Conservation (phyloP, 2,888 invertebrate species). For the Synergus laeviventris region DNA sequence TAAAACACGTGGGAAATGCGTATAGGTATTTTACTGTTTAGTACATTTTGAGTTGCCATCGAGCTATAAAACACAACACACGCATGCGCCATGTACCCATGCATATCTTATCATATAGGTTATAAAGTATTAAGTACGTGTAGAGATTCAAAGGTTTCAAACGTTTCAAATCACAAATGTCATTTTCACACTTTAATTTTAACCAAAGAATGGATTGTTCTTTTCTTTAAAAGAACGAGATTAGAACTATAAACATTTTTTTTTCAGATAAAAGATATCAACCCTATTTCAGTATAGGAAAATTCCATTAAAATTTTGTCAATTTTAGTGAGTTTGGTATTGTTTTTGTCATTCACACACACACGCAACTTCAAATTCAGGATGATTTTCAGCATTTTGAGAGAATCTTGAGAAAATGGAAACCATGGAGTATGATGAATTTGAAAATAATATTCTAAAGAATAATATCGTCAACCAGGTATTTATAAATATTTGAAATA, state of each 20-base stretch:
- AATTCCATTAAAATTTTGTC: no score
- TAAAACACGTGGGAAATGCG: not conserved
- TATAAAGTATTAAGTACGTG: no score
- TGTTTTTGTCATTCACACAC: no score
- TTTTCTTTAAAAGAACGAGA: not conserved
- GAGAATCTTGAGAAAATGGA: conserved; percentile 8
- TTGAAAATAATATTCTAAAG: not conserved
- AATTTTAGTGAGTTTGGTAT: not conserved
- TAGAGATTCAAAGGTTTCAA: no score
- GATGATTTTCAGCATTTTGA: not conserved
- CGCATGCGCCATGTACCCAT: not conserved
- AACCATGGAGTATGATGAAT: not conserved
- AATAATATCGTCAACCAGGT: conserved; percentile 21
- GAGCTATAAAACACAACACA: not conserved
- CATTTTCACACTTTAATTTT: not conserved
- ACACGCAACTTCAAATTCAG: not conserved
- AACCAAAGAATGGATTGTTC: not conserved
- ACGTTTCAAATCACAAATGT: no score
- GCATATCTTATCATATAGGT: not conserved
- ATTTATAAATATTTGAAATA: conserved; percentile 10
- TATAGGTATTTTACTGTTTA: no score
- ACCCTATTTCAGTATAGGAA: not conserved
- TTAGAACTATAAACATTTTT: not conserved
- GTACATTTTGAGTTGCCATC: not conserved
- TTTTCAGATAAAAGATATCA: not conserved